Evolutionary conservation across 2,797 vertebrate genomes (phyloP), one percentile per base, ranked within the genome.

Genomic region (Potorous gilbertii): DNA sequence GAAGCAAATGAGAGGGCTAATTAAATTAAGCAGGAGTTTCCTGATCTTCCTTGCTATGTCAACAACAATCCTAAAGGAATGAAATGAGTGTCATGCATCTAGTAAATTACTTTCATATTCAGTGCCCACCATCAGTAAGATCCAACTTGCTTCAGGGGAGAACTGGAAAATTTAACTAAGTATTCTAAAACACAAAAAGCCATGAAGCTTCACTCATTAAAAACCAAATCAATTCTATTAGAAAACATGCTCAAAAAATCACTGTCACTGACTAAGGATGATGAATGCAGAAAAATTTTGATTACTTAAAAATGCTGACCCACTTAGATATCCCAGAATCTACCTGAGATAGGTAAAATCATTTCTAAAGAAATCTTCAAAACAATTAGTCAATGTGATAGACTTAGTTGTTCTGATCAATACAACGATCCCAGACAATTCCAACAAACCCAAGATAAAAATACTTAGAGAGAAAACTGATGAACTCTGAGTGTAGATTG

Each of bases 291-390:
- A 29, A 93, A 92, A 50, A 87, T 46, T 13, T 11, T 57, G 27
- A 90, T 94, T 55, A 81, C 66, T 55, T 92, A 54, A 95, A 94
- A 92, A 74, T 55, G 50, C 1, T 31, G 8, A 91, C 57, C 16
- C 10, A 56, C 46, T 14, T 52, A 93, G 54, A 54, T 91, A 40
- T 59, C 59, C 66, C 56, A 6, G 9, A 90, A 54, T 50, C 66
- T 34, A 74, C 34, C 28, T 92, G 52, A 95, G 34, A 50, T 89
- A 92, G 90, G 56, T 34, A 91, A 90, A 95, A 59, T 89, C 55
- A 34, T 29, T 50, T 40, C 62, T 28, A 13, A n/a, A 40, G n/a
- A 81, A 40, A 14, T 81, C n/a, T 81, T 81, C n/a, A 40, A 40
- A 40, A 81, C 2, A 40, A 74, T 74, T 74, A 66, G n/a, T 40